Conservation (phyloP, 2,888 invertebrate species). For the Pandemis heparana region DNA sequence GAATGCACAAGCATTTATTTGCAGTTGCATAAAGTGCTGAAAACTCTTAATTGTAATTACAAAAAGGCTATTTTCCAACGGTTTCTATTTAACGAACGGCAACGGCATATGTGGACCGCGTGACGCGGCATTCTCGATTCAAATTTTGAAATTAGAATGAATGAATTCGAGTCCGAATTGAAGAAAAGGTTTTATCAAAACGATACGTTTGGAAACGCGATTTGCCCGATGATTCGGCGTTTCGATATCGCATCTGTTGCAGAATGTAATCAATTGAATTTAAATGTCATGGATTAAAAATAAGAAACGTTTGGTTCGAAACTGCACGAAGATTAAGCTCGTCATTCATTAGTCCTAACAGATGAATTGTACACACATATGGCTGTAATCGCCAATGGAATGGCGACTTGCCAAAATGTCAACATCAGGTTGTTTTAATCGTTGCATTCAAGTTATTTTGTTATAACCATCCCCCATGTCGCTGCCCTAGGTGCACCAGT, state of each 20-base stretch:
- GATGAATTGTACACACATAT: background rate
- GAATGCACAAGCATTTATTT: constrained; percentile 48
- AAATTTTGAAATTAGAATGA: constrained; percentile 70
- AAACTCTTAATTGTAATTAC: constrained; percentile 12
- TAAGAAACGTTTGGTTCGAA: constrained; percentile 2
- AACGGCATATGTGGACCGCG: constrained; percentile 55
- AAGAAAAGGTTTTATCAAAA: constrained; percentile 52
- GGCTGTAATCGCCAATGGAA: background rate
- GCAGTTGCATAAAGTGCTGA: constrained; percentile 24
- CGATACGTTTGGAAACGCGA: constrained; percentile 54
- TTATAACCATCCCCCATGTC: background rate
- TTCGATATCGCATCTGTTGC: constrained; percentile 54
- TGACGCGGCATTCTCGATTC: constrained; percentile 74
- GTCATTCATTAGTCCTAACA: constrained; percentile 7
- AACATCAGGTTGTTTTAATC: background rate
- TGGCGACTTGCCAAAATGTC: constrained; percentile 1
- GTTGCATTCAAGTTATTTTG: background rate
- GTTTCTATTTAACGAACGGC: constrained; percentile 37
- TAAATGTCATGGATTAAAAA: constrained; percentile 35
- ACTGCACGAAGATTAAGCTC: background rate
- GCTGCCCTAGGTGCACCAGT: no score
- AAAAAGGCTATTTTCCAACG: constrained; percentile 28
- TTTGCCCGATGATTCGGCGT: constrained; percentile 63
- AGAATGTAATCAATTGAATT: constrained; percentile 45
- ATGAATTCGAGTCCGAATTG: constrained; percentile 65